Evolutionary conservation across 2,797 vertebrate genomes (phyloP), one percentile per base, ranked within the genome.

Genomic region (Argyrosomus regius): DNA sequence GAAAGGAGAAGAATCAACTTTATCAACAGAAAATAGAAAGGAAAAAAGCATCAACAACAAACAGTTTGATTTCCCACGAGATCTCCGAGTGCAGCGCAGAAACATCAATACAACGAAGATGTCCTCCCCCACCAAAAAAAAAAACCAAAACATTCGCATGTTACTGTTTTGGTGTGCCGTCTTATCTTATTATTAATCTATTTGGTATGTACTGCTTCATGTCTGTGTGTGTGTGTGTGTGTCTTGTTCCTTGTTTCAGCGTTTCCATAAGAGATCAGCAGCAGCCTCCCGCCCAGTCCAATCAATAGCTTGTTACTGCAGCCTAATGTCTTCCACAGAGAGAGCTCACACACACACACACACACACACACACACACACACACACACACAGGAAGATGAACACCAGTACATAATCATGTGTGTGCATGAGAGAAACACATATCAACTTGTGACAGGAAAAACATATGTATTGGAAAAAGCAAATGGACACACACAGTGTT

Each of bases 301-400:
- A 93, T 94, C 92, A 89, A 94, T 93, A 93, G 78, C 89, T 92
- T 91, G 90, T 92, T 91, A 91, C 90, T 84, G 87, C 78, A 76
- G 86, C 73, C 75, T 87, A 90, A 91, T 91, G 78, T 85, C 87
- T 91, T 84, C 76, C 80, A 87, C 72, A 39, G 54, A 83, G 77
- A 81, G 68, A 65, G 57, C 68, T 72, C 26, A 84, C 71, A 87
- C 69, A 84, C 52, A 81, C 53, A 78, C 67, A 31, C 80, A 63
- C 65, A 68, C 75, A 58, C 59, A 70, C 46, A 76, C 52, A 48
- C 18, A n/a, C n/a, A n/a, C n/a, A 22, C 22, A 22, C 48, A 48
- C 18, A 63, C 54, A 63, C 67, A 68, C 58, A 66, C 54, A 54
- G 12, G 26, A 26, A 64, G 22, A 74, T 67, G 45, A 56, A 66